A percentile compares a stretch with the other conserved stretches of the same genome.
phyloP scores from a whole-genome alignment of 2,113 vertebrate species.

The Tetraodon nigroviridis region DNA sequence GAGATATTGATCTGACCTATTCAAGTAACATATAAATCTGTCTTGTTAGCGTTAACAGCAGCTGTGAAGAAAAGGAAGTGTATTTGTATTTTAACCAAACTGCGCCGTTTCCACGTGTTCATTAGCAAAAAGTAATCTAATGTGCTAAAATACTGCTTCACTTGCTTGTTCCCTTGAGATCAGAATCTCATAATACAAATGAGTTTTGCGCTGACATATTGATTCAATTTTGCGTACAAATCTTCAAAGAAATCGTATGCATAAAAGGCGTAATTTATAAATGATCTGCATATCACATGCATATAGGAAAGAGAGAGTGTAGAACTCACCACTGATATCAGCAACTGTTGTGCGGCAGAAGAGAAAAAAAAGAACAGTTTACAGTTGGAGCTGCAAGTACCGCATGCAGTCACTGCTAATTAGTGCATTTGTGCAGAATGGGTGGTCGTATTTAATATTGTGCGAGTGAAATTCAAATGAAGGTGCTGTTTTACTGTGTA shows the following conservation, averaged over 20 bases:
- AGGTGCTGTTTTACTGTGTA: constrained; percentile 53
- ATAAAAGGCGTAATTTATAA: neutral
- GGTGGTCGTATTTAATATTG: constrained; percentile 43
- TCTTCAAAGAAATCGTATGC: neutral
- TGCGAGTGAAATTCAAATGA: constrained; percentile 47
- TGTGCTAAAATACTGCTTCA: no score
- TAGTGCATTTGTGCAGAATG: constrained; percentile 33
- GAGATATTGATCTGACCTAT: constrained; percentile 14
- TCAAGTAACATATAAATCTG: constrained; percentile 4
- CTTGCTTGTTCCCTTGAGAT: neutral
- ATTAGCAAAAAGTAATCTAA: neutral
- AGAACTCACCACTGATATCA: constrained; percentile 63
- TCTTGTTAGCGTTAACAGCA: constrained; percentile 21
- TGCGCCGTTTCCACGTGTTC: neutral
- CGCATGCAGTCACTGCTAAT: constrained; percentile 6
- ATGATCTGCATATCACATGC: neutral
- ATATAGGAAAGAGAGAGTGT: neutral
- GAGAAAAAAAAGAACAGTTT: constrained; percentile 23
- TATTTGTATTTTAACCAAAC: constrained; percentile 16
- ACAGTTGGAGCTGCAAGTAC: neutral
- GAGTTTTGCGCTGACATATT: neutral
- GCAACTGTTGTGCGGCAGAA: constrained; percentile 55
- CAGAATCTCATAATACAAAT: neutral
- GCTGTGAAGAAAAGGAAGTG: constrained; percentile 3
- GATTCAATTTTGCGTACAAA: neutral